Percentiles rank a stretch among this genome's conserved stretches.
Evolutionary conservation across 2,797 vertebrate species (phyloP).

Genomic region (Phoeniculus purpureus): DNA sequence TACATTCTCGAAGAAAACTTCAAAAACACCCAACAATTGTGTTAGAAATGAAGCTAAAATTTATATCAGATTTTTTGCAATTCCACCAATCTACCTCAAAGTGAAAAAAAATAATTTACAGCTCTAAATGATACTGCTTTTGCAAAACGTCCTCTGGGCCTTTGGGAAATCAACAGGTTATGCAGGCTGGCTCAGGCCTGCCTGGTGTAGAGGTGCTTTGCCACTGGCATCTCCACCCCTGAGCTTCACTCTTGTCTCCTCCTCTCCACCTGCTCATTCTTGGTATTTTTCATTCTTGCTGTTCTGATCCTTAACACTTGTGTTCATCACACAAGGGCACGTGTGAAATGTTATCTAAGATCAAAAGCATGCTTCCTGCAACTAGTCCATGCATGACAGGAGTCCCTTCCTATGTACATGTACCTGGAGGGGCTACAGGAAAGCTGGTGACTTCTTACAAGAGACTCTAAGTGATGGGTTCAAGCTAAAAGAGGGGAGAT

Average conservation of each 20-base stretch:
- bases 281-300: accelerated
- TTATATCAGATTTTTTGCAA: not conserved
- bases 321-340: accelerated
- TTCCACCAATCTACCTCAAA: not conserved
- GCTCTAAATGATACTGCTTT: not conserved
- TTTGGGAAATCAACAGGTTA: not conserved
- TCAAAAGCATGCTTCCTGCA: accelerated
- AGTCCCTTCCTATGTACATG: too few relatives aligned
- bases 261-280: accelerated
- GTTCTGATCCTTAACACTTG: accelerated
- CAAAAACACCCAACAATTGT: accelerated
- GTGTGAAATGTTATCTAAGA: too few relatives aligned
- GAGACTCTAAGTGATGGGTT: too few relatives aligned
- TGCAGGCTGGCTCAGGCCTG: not conserved
- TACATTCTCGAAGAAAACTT: not conserved
- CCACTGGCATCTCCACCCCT: accelerated
- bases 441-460: too few relatives aligned
- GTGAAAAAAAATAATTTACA: not conserved
- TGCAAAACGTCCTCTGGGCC: not conserved
- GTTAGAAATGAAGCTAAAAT: not conserved
- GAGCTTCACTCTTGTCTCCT: too few relatives aligned
- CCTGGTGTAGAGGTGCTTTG: accelerated
- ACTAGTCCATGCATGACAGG: accelerated
- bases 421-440: too few relatives aligned
- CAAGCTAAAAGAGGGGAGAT: too few relatives aligned